A percentile compares a stretch with the other conserved stretches of the same genome.
Conservation (phyloP, 1,140 invertebrate genomes). For the Melanaphis sacchari region DNA sequence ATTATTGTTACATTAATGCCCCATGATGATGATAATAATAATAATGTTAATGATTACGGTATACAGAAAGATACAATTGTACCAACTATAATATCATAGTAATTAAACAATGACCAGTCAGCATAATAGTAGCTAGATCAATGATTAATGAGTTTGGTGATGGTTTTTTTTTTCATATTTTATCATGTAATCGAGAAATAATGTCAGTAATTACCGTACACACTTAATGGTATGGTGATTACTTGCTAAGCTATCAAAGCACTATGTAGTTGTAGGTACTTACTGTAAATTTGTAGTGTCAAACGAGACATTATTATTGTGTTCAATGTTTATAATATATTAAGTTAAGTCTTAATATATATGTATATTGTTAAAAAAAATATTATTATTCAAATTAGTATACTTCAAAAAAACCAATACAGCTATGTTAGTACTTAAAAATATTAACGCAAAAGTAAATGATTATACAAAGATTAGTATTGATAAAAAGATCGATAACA, state of each 20-base stretch:
- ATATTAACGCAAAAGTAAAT: neutral
- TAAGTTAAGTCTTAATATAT: neutral
- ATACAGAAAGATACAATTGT: neutral
- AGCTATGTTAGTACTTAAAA: neutral
- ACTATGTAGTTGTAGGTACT: neutral
- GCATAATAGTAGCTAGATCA: neutral
- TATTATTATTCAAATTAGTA: neutral
- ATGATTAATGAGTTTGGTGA: constrained; percentile 3
- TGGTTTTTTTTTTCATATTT: constrained; percentile 20
- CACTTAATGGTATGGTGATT: neutral
- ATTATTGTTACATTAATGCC: neutral
- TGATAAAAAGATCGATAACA: neutral
- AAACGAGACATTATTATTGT: neutral
- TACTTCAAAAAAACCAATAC: neutral
- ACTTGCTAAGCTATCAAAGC: neutral
- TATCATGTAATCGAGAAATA: constrained; percentile 27
- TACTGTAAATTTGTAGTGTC: neutral
- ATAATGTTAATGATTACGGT: neutral
- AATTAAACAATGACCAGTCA: constrained; percentile 33
- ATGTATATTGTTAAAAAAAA: neutral
- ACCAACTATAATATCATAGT: neutral
- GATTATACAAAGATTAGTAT: neutral
- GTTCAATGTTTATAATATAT: neutral
- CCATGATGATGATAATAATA: neutral
- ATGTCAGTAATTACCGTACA: constrained; percentile 12